These are phyloP conservation scores for Sander lucioperca DNA, from an alignment of 2,113 vertebrate species.

Conservation along the genomic window DNA sequence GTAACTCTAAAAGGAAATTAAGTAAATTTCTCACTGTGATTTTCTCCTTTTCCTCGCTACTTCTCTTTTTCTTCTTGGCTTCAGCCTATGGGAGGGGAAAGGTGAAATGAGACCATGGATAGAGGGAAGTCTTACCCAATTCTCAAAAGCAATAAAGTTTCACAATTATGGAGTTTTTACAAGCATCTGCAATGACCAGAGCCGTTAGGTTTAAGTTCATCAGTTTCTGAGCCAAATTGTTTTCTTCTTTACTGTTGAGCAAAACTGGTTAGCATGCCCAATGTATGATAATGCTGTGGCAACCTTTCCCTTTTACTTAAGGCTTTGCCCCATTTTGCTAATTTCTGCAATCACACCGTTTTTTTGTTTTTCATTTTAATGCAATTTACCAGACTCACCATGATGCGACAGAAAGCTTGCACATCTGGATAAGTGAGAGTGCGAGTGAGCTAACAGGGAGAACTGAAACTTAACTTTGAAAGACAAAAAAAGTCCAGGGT, in stretches of 20 bases:
- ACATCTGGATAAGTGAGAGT: not conserved
- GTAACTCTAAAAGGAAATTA: not conserved
- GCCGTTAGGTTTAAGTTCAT: not conserved
- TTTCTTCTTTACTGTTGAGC: not conserved
- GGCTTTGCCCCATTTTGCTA: not conserved
- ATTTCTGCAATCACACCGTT: not conserved
- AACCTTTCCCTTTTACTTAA: not conserved
- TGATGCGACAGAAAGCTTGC: not conserved
- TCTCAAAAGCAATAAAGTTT: not conserved
- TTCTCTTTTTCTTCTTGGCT: slow-evolving; percentile 92
- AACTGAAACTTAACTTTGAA: not conserved
- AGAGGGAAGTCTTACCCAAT: not conserved
- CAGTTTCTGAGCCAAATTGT: not conserved
- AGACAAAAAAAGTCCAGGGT: too few relatives aligned
- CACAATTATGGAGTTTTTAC: slow-evolving; percentile 6
- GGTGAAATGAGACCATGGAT: slow-evolving; percentile 11
- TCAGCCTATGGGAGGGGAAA: slow-evolving; percentile 82
- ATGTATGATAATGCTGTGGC: not conserved
- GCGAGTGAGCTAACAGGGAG: not conserved
- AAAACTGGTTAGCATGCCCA: not conserved
- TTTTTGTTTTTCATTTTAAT: not conserved
- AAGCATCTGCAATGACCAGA: not conserved
- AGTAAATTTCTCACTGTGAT: slow-evolving; percentile 79
- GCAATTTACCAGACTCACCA: not conserved
- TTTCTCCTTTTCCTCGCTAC: slow-evolving; percentile 86